Base-by-base conservation (phyloP, 2,797 vertebrate species). In the Poecilia gillii region DNA sequence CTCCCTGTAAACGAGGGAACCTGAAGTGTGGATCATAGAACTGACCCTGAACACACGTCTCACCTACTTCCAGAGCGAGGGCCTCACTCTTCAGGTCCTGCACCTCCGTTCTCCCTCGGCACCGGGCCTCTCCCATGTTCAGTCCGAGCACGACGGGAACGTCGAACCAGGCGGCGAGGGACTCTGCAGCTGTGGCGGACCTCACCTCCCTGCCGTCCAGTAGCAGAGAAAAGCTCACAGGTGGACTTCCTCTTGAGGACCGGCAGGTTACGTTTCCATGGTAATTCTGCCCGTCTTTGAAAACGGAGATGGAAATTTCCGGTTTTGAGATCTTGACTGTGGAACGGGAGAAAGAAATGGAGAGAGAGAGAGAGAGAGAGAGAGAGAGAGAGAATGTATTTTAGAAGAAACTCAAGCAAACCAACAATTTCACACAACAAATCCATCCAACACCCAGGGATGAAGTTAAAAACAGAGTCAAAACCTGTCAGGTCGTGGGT, bases 31-130 rank as follows among this genome's bases (percentile, higher is more conserved):
- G 11, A 12, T 68, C 1, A 57, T 8, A 75, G 14, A 57, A 25
- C 76, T 20, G 1, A 39, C 64, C 43, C 79, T 25, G 0, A 31
- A 43, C 8, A 70, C 31, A 6, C 20, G 16, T 74, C 39, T 71
- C 62, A 96, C 96, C 95, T 68, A 96, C 92, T 91, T 92, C 90
- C 90, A 96, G 88, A 73, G 79, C 81, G 70, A 94, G 36, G 0
- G 91, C 81, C 2, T 94, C 86, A 79, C 95, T 96, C 75, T 45
- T 73, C 73, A 96, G 72, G 73, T 92, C 82, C 53, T 94, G 95
- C 64, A 82, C 64, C 33, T 94, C 85, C 2, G 80, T 95, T 57
- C 83, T 89, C 33, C 90, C 89, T 73, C 66, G 49, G 57, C 96
- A 96, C 23, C 3, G 90, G 1, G 90, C 89, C n/a, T 55, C 20